A percentile compares a stretch with the other conserved stretches of the same genome.
Conservation (phyloP, 2,888 invertebrate genomes). For the Phania funesta region DNA sequence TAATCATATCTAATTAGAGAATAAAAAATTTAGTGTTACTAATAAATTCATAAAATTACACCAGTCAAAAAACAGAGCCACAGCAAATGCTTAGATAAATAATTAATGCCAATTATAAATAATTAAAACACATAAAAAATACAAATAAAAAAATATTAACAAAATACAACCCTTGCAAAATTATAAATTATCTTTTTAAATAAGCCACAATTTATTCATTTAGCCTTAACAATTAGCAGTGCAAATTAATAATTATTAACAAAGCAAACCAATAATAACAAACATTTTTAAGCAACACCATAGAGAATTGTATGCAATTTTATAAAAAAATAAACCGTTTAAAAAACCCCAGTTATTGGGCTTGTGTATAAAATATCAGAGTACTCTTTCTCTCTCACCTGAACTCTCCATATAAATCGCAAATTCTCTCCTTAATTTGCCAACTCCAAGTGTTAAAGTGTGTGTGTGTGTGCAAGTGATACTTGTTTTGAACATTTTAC, state of each 20-base stretch:
- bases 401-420: not conserved
- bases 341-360: slow-evolving; percentile 15
- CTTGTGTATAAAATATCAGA: not conserved
- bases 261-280: slow-evolving; percentile 24
- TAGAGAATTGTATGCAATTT: not conserved
- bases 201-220: slow-evolving; percentile 40
- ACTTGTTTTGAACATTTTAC: slow-evolving; percentile 56
- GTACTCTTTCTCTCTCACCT: not conserved
- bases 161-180: not conserved
- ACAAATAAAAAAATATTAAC: not conserved
- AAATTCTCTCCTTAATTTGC: not conserved
- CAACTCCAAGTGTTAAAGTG: not conserved
- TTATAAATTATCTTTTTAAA: slow-evolving; percentile 11
- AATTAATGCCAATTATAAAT: slow-evolving; percentile 7
- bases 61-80: not conserved
- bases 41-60: slow-evolving; percentile 43
- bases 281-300: not conserved
- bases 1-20: not conserved
- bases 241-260: slow-evolving; percentile 41
- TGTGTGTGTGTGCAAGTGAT: not conserved
- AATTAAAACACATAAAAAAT: slow-evolving; percentile 8
- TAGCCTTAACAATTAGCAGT: slow-evolving; percentile 47
- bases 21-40: slow-evolving; percentile 36
- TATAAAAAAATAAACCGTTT: not conserved
- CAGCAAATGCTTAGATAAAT: too few relatives aligned